Evolutionary conservation across 1,140 invertebrate species (phyloP).

Genomic region (Bombus fervidus): DNA sequence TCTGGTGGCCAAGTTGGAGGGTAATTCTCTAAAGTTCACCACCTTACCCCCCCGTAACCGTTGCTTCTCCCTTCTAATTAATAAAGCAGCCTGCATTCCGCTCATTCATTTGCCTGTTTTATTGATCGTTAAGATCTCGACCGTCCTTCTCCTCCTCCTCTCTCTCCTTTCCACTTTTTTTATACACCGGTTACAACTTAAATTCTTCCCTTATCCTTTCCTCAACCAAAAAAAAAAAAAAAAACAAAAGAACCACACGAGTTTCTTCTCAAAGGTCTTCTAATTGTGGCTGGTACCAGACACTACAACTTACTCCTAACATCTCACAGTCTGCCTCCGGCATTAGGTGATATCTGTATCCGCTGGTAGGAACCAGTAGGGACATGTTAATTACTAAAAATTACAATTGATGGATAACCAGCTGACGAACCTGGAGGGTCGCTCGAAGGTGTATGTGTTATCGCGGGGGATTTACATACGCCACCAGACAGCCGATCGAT

Average conservation of each 20-base stretch:
- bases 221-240: slow-evolving; percentile 8
- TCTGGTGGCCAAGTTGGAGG: slow-evolving; percentile 92
- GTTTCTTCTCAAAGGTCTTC: slow-evolving; percentile 49
- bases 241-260: slow-evolving; percentile 27
- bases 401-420: slow-evolving; percentile 49
- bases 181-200: slow-evolving; percentile 22
- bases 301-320: slow-evolving; percentile 59
- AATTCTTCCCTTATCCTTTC: slow-evolving; percentile 22
- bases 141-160: slow-evolving; percentile 50
- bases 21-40: slow-evolving; percentile 89
- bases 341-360: slow-evolving; percentile 46
- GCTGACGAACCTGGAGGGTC: slow-evolving; percentile 47
- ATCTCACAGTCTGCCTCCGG: slow-evolving; percentile 45
- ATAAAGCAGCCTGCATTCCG: slow-evolving; percentile 94
- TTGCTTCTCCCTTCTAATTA: slow-evolving; percentile 93
- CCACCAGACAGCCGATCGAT: slow-evolving; percentile 78
- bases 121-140: slow-evolving; percentile 67
- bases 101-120: slow-evolving; percentile 78
- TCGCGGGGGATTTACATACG: slow-evolving; percentile 57
- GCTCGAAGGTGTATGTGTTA: slow-evolving; percentile 36
- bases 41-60: slow-evolving; percentile 89
- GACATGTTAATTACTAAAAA: slow-evolving; percentile 44
- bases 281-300: slow-evolving; percentile 35
- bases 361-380: slow-evolving; percentile 41
- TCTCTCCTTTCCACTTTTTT: slow-evolving; percentile 15